These are phyloP conservation scores for Pseudobourletiella spinata DNA, from an alignment of 1,140 invertebrate genomes.

Conservation along the genomic window DNA sequence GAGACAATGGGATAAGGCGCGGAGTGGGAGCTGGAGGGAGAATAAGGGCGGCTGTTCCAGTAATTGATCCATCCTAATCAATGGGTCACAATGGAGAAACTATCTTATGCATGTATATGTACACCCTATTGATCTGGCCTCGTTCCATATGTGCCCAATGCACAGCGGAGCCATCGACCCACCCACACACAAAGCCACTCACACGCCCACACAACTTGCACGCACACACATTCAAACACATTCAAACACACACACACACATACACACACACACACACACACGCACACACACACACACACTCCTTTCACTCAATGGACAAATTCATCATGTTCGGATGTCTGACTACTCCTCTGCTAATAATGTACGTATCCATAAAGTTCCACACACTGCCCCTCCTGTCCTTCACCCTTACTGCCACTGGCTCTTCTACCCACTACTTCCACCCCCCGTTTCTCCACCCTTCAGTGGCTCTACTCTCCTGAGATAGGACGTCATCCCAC, in stretches of 20 bases:
- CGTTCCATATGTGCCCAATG: no score
- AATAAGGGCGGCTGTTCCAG: not conserved
- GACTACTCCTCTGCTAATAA: no score
- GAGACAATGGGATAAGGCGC: not conserved
- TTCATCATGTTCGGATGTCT: constrained; percentile 30
- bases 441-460: constrained; percentile 1
- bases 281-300: not conserved
- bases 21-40: not conserved
- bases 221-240: no score
- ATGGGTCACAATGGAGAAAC: constrained; percentile 29
- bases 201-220: no score
- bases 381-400: not conserved
- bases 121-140: no score
- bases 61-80: constrained; percentile 33
- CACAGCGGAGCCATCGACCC: no score
- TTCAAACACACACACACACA: no score
- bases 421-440: not conserved
- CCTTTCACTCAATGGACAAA: constrained; percentile 27
- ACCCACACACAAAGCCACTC: constrained; percentile 18
- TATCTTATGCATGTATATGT: no score
- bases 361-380: constrained; percentile 1
- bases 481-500: no score
- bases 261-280: no score
- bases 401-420: not conserved
- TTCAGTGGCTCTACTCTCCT: constrained; percentile 9